Base-by-base conservation (phyloP, 1,140 invertebrate species). In the Trypoxylus dichotomus region DNA sequence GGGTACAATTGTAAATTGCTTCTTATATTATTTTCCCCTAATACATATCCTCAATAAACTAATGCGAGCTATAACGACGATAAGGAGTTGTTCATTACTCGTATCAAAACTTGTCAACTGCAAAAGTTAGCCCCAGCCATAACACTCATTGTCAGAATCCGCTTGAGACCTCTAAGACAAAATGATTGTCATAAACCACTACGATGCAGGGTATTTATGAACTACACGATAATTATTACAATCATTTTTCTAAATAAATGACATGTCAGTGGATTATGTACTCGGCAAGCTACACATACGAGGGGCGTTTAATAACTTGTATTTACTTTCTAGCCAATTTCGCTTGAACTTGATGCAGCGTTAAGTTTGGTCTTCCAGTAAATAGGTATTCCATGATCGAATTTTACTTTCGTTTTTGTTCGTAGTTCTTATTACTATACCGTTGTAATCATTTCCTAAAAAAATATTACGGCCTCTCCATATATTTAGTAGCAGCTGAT, bases 21-120 rank as follows among this genome's bases (percentile, higher is more conserved):
- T 47, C 8, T 15, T 47, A 47, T n/a, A 71, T 37, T 37, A 21
- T n/a, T 27, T 37, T 71, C 2, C 21, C 63, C 21, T 37, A 27
- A 2, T 8, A 15, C 63, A 3, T 71, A 24, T 6, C 5, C 24
- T 19, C 15, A 71, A 71, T 71, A 71, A 71, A 71, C n/a, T 37
- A 71, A 1, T 19, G 5, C 24, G 13, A 19, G 15, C 21, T 13
- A 47, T 47, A 47, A 47, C 13, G n/a, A 47, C 43, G 76, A 77
- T 77, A 77, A 77, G 76, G 68, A 71, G 11, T 24, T 77, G 76
- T 77, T 77, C 76, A 77, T 77, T 77, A 77, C 76, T 71, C 76
- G 71, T 77, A 77, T 77, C 76, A 71, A 71, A 54, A 77, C 54
- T 77, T 77, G 76, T 77, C 76, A 77, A 77, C 58, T 77, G 76